Conservation (phyloP, 2,797 vertebrate genomes). For the Phoxinus dragarum region DNA sequence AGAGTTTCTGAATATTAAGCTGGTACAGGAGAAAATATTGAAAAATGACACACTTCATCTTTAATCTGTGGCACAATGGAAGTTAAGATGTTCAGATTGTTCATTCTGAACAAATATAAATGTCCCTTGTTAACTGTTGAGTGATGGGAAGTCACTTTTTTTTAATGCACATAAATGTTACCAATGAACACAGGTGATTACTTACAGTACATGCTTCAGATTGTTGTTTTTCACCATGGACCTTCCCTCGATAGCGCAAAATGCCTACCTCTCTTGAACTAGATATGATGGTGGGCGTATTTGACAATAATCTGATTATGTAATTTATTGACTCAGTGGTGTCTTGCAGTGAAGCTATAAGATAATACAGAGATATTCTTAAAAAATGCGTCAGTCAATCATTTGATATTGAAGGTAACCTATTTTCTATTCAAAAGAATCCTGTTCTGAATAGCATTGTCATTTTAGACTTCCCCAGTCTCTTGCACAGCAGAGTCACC, state of each 20-base stretch:
- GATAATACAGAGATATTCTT: background rate
- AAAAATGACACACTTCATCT: background rate
- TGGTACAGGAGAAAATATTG: background rate
- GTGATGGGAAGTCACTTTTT: background rate
- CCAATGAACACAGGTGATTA: background rate
- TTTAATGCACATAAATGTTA: background rate
- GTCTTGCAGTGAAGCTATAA: background rate
- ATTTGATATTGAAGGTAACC: background rate
- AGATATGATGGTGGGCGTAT: background rate
- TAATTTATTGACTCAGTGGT: constrained; percentile 2
- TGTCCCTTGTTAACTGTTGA: background rate
- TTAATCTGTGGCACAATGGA: background rate
- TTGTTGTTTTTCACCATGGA: background rate
- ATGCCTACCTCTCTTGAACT: constrained; percentile 4
- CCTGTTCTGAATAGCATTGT: background rate
- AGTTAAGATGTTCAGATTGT: background rate
- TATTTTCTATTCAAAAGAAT: background rate
- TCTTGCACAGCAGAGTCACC: constrained; percentile 4
- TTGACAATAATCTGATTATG: constrained; percentile 1
- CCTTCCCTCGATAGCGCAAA: background rate
- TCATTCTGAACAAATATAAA: background rate
- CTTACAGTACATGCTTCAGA: background rate
- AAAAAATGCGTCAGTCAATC: background rate
- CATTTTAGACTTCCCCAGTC: background rate
- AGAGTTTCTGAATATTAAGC: background rate